phyloP scores from a whole-genome alignment of 64 coral and sea anemone species.

The Astreopora myriophthalma region DNA sequence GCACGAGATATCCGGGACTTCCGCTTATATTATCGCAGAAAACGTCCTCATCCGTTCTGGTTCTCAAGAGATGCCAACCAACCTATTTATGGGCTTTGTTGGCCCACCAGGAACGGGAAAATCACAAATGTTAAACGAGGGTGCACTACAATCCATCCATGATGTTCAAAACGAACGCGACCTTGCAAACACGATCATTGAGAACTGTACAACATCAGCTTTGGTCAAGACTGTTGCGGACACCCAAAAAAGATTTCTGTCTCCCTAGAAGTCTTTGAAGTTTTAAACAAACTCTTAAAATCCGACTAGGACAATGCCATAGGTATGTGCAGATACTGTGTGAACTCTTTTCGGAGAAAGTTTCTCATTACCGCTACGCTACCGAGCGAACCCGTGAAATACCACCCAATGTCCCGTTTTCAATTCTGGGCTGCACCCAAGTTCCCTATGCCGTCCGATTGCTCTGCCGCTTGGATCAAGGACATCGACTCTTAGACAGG shows the following conservation, averaged over 20 bases:
- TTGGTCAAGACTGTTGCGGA: slow-evolving; percentile 48
- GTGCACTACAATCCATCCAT: background rate
- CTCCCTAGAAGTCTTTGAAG: slow-evolving; percentile 59
- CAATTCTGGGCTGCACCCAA: slow-evolving; percentile 56
- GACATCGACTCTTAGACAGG: slow-evolving; percentile 52
- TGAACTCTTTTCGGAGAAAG: slow-evolving; percentile 65
- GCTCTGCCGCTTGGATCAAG: slow-evolving; percentile 53
- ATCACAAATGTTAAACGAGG: slow-evolving; percentile 63
- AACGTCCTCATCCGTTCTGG: background rate
- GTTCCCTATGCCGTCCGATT: slow-evolving; percentile 54
- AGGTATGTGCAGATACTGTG: slow-evolving; percentile 27
- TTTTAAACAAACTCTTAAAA: slow-evolving; percentile 72
- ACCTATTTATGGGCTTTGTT: slow-evolving; percentile 50
- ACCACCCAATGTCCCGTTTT: slow-evolving; percentile 47
- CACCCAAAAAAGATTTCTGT: background rate
- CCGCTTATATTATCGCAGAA: background rate
- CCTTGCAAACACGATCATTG: slow-evolving; percentile 39
- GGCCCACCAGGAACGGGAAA: slow-evolving; percentile 62
- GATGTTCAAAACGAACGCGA: slow-evolving; percentile 38
- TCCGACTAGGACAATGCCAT: slow-evolving; percentile 62
- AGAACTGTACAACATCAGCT: slow-evolving; percentile 64
- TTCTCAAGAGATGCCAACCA: slow-evolving; percentile 22
- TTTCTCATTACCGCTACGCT: slow-evolving; percentile 37
- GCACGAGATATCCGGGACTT: background rate
- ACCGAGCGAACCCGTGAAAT: slow-evolving; percentile 58